Evolutionary conservation across 2,113 vertebrate genomes (phyloP), one percentile per base, ranked within the genome.

Genomic region (Siphamia tubifer): DNA sequence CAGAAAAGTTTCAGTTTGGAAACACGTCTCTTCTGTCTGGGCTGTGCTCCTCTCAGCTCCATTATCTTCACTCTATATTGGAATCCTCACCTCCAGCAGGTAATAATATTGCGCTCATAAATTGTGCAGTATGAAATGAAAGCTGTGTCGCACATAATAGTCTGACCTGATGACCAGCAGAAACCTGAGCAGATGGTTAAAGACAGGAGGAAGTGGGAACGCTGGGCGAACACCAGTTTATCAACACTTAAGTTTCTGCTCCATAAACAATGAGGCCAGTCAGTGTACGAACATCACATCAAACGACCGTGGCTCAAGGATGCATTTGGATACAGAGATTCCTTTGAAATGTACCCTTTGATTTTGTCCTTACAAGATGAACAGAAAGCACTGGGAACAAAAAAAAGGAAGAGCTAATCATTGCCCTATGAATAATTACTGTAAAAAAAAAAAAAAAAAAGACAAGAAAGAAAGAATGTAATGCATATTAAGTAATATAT

Each of bases 181-280:
- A 45, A 56, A 36, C 7, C 17, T 12, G 15, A 65, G 48, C 58
- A 65, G 47, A 40, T 65, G 35, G 57, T 45, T 55, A 55, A 65
- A 69, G 40, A 25, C 11, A 45, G 20, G 47, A 68, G 38, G 10
- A 27, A 19, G 4, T 8, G 40, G 47, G 28, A 51, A 30, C 20
- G n/a, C 10, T 48, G 52, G 51, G 5, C 1, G 8, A 19, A 35
- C 47, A 55, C 25, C 42, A 13, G 20, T 27, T 9, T 16, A 42
- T 15, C 52, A 57, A 20, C 52, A 10, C 10, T 9, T 53, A 8
- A 25, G 35, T 40, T 58, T 55, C 47, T 13, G 16, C 4, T 1
- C 21, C 5, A 5, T 48, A 40, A 61, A 64, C 19, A 36, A 49
- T 6, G 1, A 42, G 34, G 17, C 34, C 4, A 1, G 28, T 13